phyloP scores from a whole-genome alignment of 2,888 invertebrate genomes.

The Agrochola circellaris region DNA sequence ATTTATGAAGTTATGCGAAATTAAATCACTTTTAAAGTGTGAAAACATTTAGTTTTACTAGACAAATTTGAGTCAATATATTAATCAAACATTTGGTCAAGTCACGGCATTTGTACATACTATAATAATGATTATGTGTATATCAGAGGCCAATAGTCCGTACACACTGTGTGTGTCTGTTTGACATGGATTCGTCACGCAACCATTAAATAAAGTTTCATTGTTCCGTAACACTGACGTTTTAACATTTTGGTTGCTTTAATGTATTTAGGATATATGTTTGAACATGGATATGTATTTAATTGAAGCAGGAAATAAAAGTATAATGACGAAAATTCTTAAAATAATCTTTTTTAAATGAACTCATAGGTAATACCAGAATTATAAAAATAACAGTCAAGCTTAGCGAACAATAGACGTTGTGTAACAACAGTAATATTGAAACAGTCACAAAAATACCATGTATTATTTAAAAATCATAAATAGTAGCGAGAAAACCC shows the following conservation, averaged over 20 bases:
- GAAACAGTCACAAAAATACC: slow-evolving; percentile 20
- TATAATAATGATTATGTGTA: slow-evolving; percentile 14
- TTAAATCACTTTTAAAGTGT: not conserved
- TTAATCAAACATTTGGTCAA: slow-evolving; percentile 34
- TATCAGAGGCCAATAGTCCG: slow-evolving; percentile 34
- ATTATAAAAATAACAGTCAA: not conserved
- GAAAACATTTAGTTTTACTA: slow-evolving; percentile 13
- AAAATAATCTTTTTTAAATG: not conserved
- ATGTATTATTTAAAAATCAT: slow-evolving; percentile 25
- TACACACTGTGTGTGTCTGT: slow-evolving; percentile 8
- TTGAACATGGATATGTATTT: not conserved
- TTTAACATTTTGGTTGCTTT: not conserved
- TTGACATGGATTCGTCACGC: slow-evolving; percentile 43
- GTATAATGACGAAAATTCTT: no score
- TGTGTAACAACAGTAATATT: slow-evolving; percentile 11
- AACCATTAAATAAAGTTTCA: slow-evolving; percentile 24
- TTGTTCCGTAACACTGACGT: not conserved
- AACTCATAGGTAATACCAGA: not conserved
- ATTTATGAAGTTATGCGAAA: not conserved
- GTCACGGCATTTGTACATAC: slow-evolving; percentile 5
- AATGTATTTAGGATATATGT: not conserved
- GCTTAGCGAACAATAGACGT: not conserved
- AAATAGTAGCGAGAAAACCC: slow-evolving; percentile 19
- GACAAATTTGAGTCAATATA: slow-evolving; percentile 25
- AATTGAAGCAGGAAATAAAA: slow-evolving; percentile 7